phyloP scores from a whole-genome alignment of 2,113 vertebrate species.

The Lamprologus tigripictilis region DNA sequence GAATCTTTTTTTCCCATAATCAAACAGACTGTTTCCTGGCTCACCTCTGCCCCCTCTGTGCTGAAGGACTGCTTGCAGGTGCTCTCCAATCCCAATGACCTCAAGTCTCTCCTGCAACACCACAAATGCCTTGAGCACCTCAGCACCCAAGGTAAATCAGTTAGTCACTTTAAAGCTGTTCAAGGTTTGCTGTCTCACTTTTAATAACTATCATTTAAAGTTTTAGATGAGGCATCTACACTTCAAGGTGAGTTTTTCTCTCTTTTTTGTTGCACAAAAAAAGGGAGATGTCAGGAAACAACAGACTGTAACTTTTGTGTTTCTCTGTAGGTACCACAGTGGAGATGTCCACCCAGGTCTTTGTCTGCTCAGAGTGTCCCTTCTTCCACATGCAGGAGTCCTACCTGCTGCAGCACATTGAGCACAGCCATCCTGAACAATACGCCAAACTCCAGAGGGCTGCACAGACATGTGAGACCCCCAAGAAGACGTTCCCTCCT shows the following conservation, averaged over 20 bases:
- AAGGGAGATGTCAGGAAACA: not conserved
- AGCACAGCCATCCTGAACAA: constrained; percentile 46
- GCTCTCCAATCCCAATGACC: constrained; percentile 17
- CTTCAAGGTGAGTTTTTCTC: not conserved
- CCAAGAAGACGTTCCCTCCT: not conserved
- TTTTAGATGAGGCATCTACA: not conserved
- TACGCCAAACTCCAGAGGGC: constrained; percentile 17
- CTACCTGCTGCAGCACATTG: constrained; percentile 47
- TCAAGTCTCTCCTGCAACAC: constrained; percentile 53
- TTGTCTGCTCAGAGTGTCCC: constrained; percentile 51
- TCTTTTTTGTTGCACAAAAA: not conserved
- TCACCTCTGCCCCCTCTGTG: constrained; percentile 46
- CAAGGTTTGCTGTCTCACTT: not conserved
- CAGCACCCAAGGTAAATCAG: constrained; percentile 8
- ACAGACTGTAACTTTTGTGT: not conserved
- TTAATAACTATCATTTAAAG: not conserved
- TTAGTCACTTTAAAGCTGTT: not conserved
- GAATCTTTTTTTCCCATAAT: not conserved
- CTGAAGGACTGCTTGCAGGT: constrained; percentile 40
- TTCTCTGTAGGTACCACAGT: constrained; percentile 33
- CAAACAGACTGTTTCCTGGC: constrained; percentile 39
- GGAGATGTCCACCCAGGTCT: constrained; percentile 58
- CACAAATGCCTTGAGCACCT: constrained; percentile 37
- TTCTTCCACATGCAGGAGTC: constrained; percentile 63
- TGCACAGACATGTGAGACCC: not conserved